Percentiles rank a stretch among this genome's conserved stretches.
phyloP scores from a whole-genome alignment of 2,113 vertebrate genomes.

The Okapia johnstoni region DNA sequence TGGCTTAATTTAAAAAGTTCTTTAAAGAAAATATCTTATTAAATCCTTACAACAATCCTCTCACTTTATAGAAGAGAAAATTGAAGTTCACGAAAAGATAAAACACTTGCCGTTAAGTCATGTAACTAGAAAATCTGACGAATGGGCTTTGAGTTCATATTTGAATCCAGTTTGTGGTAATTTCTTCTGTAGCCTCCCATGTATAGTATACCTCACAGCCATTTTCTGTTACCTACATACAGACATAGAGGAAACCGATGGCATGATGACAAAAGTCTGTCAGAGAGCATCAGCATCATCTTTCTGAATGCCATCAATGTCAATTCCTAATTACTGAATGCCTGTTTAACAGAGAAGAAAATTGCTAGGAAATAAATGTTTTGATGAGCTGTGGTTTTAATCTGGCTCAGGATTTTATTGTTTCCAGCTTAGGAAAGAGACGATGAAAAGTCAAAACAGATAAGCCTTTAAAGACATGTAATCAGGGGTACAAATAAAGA shows the following conservation, averaged over 20 bases:
- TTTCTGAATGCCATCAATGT: not conserved
- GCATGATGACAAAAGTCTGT: not conserved
- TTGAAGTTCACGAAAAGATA: not conserved
- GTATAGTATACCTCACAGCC: not conserved
- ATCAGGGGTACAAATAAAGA: constrained; percentile 48
- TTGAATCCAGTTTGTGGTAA: not conserved
- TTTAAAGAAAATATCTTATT: not conserved
- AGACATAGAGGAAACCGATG: not conserved
- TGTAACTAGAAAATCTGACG: not conserved
- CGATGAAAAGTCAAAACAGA: not conserved
- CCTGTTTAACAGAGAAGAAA: not conserved
- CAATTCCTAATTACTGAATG: not conserved
- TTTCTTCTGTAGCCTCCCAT: not conserved
- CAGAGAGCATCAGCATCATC: not conserved
- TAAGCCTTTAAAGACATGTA: not conserved
- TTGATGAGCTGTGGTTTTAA: not conserved
- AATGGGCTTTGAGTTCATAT: not conserved
- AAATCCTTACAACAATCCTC: not conserved
- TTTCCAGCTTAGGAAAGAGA: not conserved
- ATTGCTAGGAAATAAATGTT: constrained; percentile 38
- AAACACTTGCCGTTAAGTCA: not conserved
- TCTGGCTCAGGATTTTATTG: not conserved
- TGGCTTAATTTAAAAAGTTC: not conserved
- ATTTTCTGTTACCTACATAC: not conserved
- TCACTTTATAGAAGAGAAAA: not conserved